Conservation (phyloP, 2,888 invertebrate species). For the Pandemis heparana region DNA sequence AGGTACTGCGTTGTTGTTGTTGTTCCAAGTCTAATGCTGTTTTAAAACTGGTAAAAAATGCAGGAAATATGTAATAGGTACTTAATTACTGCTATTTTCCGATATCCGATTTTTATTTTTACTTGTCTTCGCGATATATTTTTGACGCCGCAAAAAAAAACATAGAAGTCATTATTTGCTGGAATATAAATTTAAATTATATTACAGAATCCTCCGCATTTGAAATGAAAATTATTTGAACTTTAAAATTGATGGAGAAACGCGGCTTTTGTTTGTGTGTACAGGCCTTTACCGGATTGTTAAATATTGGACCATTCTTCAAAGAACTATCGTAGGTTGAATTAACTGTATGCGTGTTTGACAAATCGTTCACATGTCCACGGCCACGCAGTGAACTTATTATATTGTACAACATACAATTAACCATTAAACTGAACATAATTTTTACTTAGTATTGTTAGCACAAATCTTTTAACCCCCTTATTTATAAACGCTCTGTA, state of each 20-base stretch:
- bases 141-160: too few relatives aligned
- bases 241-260: background rate
- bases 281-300: constrained; percentile 18
- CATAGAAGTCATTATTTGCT: too few relatives aligned
- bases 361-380: constrained; percentile 56
- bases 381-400: constrained; percentile 3
- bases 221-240: background rate
- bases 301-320: constrained; percentile 9
- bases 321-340: constrained; percentile 21
- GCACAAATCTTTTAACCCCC: too few relatives aligned
- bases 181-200: too few relatives aligned
- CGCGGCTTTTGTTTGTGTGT: constrained; percentile 13
- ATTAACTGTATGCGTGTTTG: constrained; percentile 55
- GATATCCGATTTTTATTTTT: too few relatives aligned
- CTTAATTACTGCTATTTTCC: too few relatives aligned
- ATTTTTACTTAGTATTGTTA: background rate
- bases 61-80: too few relatives aligned
- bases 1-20: constrained; percentile 10
- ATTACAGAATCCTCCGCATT: background rate
- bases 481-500: too few relatives aligned
- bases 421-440: background rate
- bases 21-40: background rate
- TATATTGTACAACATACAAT: constrained; percentile 3
- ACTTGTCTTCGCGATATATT: too few relatives aligned
- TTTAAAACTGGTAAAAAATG: too few relatives aligned